Evolutionary conservation across 2,888 invertebrate genomes (phyloP), one percentile per base, ranked within the genome.

Genomic region (Eupithecia tripunctaria): DNA sequence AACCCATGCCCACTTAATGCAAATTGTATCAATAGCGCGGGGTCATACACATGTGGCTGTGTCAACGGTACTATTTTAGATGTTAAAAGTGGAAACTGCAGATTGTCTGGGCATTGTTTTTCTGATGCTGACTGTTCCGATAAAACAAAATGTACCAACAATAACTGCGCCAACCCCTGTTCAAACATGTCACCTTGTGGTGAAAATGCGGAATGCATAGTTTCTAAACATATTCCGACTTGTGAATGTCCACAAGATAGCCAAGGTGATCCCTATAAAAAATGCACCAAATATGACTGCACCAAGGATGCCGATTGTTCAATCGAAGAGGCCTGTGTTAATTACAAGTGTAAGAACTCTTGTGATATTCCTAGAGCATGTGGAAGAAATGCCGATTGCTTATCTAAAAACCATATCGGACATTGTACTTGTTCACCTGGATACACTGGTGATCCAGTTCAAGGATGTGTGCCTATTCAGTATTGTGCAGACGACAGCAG

Each of bases 371-470:
- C 96, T 1, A 97, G 98, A 78, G 97, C 97, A 1, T 98, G 98
- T 82, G 98, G 98, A 0, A 95, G 96, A 76, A 96, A 97, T 85
- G 97, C 98, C 0, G 95, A 96, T 72, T 98, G 98, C 84, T 90
- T 95, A 2, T 95, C 97, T 0, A 95, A 95, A 78, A 97, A 97
- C 87, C 98, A 98, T 83, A 96, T 97, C 66, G 97, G 97, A 0
- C 94, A 97, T 51, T 98, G 98, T 85, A 95, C 96, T n/a, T 98
- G 98, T 86, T 95, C 96, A 81, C 95, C 97, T 32, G 98, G 98
- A 63, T 97, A 96, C 78, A 98, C 98, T 0, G 98, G 98, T 36
- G 97, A 98, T 90, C 97, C 98, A 15, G 96, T 97, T 75, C 95
- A 98, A 76, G 98, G 98, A 18, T 98, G 98, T 85, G 96, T 97